Percentiles rank a stretch among this genome's conserved stretches.
phyloP scores from a whole-genome alignment of 1,140 invertebrate genomes.

The Ditylenchus dipsaci region DNA sequence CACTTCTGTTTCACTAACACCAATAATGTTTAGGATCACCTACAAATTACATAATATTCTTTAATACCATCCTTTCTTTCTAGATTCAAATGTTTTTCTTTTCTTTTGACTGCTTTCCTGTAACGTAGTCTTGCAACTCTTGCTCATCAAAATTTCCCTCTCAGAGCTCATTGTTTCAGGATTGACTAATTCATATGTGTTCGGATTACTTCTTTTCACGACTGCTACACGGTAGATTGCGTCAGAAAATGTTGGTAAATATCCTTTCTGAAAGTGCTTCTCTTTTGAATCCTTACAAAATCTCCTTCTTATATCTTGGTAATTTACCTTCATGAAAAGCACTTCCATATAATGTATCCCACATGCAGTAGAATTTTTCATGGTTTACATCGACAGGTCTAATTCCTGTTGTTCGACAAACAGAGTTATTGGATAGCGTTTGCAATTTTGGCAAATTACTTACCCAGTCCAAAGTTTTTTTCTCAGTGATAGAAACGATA shows the following conservation, averaged over 20 bases:
- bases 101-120: neutral
- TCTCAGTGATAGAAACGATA: slow-evolving; percentile 34
- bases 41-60: slow-evolving; percentile 12
- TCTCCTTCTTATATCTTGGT: slow-evolving; percentile 7
- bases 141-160: neutral
- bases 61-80: slow-evolving; percentile 10
- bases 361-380: slow-evolving; percentile 12
- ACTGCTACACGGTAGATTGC: slow-evolving; percentile 12
- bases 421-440: slow-evolving; percentile 22
- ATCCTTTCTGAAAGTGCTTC: slow-evolving; percentile 15
- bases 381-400: slow-evolving; percentile 18
- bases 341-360: slow-evolving; percentile 11
- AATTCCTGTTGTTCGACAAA: slow-evolving; percentile 20
- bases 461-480: slow-evolving; percentile 13
- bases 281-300: slow-evolving; percentile 3
- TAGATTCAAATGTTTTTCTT: neutral
- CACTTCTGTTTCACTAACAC: no score
- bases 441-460: slow-evolving; percentile 31
- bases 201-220: neutral
- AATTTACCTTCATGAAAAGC: neutral
- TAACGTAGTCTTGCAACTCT: neutral
- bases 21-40: neutral
- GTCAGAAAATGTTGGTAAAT: slow-evolving; percentile 18
- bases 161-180: no score
- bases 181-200: neutral